Evolutionary conservation across 2,113 vertebrate species (phyloP), one percentile per base, ranked within the genome.

Genomic region (Mixornis gularis): DNA sequence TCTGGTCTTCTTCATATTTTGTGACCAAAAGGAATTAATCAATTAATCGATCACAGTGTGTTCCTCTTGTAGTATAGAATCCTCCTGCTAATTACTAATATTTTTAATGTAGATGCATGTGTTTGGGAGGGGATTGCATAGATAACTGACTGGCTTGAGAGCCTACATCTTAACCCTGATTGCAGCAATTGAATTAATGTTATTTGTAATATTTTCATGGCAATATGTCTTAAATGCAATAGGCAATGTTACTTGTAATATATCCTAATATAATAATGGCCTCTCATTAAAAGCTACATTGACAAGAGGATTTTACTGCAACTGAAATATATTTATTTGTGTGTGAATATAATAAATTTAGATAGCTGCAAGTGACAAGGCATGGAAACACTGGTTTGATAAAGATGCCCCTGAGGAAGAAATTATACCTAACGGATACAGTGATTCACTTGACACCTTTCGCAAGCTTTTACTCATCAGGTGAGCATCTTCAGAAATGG

Each of bases 371-470:
- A 95, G 94, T 87, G 98, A 98, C 64, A 98, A 98, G 36, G 91
- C 53, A 17, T 98, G 98, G 98, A 98, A 98, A 80, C 81, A 7
- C 30, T 98, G 98, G 97, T 97, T 98, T 93, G 97, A 98, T 82
- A 97, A 96, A 85, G 96, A 98, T 41, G 94, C 97, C 83, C 98
- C 98, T 2, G 98, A 98, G 88, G 98, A 98, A 89, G 97, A 97
- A 91, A 48, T 96, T 38, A 97, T 97, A 41, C 98, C 98, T 29
- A 92, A 97, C 73, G 98, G 98, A 78, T 98, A 98, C 58, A 98
- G 79, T 18, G 96, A 97, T 38, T 95, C 96, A 1, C 93, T 98
- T 34, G 98, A 98, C 43, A 97, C 95, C 8, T 98, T 96, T 66
- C 95, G 72, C 20, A 98, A 97, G 71, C 97, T 98, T 77, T 92